These are phyloP conservation scores for Plutomurus gul DNA, from an alignment of 1,140 invertebrate species.

Conservation along the genomic window DNA sequence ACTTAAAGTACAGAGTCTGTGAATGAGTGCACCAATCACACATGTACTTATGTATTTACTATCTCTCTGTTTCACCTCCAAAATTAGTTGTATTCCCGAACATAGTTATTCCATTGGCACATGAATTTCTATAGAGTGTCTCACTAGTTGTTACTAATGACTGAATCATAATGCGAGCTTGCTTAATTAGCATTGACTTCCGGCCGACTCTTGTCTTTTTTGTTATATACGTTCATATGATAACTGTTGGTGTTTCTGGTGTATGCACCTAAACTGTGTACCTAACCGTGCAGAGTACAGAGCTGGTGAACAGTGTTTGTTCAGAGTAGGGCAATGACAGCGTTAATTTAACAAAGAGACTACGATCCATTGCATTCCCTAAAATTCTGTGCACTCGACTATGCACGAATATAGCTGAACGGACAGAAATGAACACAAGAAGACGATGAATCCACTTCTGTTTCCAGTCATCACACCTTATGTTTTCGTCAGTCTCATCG, in stretches of 20 bases:
- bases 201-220: background rate
- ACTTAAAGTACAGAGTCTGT: too few relatives aligned
- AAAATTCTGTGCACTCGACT: background rate
- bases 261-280: background rate
- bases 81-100: too few relatives aligned
- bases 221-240: background rate
- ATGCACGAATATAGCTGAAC: too few relatives aligned
- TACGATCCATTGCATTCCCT: constrained; percentile 1
- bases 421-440: too few relatives aligned
- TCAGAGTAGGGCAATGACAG: background rate
- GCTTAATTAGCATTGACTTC: background rate
- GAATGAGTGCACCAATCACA: too few relatives aligned
- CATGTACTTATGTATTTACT: too few relatives aligned
- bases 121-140: too few relatives aligned
- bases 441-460: background rate
- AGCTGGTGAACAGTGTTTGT: background rate
- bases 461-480: background rate
- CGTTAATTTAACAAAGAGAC: constrained; percentile 2
- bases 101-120: too few relatives aligned
- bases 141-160: too few relatives aligned
- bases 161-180: too few relatives aligned
- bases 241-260: background rate
- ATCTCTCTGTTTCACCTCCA: too few relatives aligned
- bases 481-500: too few relatives aligned
- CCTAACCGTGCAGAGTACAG: background rate